phyloP scores from a whole-genome alignment of 2,888 invertebrate species.

The Cosmia pyralina region DNA sequence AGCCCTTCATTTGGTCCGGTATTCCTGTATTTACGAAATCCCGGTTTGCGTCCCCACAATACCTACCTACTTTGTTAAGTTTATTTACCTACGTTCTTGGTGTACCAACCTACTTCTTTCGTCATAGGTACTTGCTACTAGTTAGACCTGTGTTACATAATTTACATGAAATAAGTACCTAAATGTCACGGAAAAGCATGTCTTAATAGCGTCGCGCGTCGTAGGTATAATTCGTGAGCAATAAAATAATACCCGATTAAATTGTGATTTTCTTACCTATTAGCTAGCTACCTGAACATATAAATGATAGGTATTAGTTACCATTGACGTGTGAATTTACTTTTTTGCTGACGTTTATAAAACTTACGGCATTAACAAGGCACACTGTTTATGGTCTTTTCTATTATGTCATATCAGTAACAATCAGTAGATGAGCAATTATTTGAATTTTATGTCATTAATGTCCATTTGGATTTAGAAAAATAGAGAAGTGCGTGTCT shows the following conservation, averaged over 20 bases:
- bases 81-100: slow-evolving; percentile 35
- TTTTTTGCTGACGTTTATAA: slow-evolving; percentile 5
- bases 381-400: background rate
- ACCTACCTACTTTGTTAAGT: slow-evolving; percentile 15
- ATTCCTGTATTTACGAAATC: no score
- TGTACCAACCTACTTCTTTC: slow-evolving; percentile 23
- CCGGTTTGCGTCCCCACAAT: background rate
- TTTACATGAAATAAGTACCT: slow-evolving; percentile 37
- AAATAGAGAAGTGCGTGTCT: background rate
- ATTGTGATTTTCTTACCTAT: slow-evolving; percentile 13
- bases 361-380: background rate
- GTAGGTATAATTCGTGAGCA: slow-evolving; percentile 12
- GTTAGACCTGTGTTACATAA: slow-evolving; percentile 20
- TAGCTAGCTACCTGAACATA: background rate
- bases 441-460: slow-evolving; percentile 4
- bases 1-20: no score
- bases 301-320: slow-evolving; percentile 4
- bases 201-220: background rate
- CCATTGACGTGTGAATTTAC: background rate
- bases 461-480: background rate
- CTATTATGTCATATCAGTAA: background rate
- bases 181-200: slow-evolving; percentile 41
- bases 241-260: slow-evolving; percentile 42
- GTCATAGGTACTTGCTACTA: slow-evolving; percentile 16
- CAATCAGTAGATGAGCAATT: slow-evolving; percentile 2